Percentiles rank a stretch among this genome's conserved stretches.
phyloP scores from a whole-genome alignment of 2,113 vertebrate genomes.

The Nematolebias whitei region DNA sequence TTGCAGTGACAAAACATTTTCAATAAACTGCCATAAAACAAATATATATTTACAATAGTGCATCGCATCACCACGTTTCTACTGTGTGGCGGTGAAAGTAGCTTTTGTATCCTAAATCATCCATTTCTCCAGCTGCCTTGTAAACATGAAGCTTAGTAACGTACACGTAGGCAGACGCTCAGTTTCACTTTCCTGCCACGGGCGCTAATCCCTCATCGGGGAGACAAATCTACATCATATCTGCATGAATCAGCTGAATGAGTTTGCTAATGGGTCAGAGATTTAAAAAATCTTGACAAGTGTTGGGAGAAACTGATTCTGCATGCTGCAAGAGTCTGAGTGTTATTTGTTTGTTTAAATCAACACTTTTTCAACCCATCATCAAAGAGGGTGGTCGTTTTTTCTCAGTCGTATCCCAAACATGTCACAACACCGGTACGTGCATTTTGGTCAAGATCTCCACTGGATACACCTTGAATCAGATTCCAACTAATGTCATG shows the following conservation, averaged over 20 bases:
- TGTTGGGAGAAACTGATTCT: too few relatives aligned
- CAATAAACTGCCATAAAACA: conserved; percentile 6
- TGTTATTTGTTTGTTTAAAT: too few relatives aligned
- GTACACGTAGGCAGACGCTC: conserved; percentile 28
- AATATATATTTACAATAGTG: conserved; percentile 21
- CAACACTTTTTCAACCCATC: too few relatives aligned
- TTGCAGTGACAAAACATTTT: neutral
- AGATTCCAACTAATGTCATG: too few relatives aligned
- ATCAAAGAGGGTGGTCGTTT: too few relatives aligned
- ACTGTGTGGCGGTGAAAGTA: conserved; percentile 55
- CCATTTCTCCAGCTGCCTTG: conserved; percentile 33
- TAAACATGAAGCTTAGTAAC: conserved; percentile 44
- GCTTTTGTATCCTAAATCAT: conserved; percentile 59
- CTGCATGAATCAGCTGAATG: conserved; percentile 9
- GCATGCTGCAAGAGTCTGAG: neutral
- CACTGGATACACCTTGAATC: too few relatives aligned
- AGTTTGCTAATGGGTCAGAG: neutral
- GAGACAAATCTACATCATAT: conserved; percentile 12
- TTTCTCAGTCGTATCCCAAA: too few relatives aligned
- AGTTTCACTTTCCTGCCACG: conserved; percentile 15
- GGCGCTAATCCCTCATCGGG: conserved; percentile 16
- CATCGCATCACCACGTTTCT: conserved; percentile 39
- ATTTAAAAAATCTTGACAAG: neutral
- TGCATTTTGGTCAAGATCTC: too few relatives aligned
- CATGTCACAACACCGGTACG: too few relatives aligned